phyloP scores from a whole-genome alignment of 2,888 invertebrate species.

The Hirtodrosophila alboralis region DNA sequence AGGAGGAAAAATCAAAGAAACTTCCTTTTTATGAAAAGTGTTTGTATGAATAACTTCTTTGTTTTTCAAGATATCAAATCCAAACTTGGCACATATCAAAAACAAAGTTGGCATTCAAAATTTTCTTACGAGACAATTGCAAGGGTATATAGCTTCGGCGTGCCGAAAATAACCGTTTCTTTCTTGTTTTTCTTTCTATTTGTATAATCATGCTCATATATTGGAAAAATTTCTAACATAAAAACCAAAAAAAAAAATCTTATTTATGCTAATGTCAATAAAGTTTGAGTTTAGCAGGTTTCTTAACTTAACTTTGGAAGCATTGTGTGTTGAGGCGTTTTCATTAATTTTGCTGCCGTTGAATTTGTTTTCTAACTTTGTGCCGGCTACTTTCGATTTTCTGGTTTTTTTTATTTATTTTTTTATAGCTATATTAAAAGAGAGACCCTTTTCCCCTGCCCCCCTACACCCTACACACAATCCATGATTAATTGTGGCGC shows the following conservation, averaged over 20 bases:
- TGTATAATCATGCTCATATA: constrained; percentile 48
- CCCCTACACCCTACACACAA: constrained; percentile 1
- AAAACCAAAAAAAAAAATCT: constrained; percentile 35
- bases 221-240: constrained; percentile 23
- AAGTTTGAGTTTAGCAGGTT: constrained; percentile 4
- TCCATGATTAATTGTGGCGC: constrained; percentile 44
- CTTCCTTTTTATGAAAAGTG: too few relatives aligned
- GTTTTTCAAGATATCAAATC: too few relatives aligned
- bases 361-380: constrained; percentile 37
- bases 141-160: too few relatives aligned
- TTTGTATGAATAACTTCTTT: too few relatives aligned
- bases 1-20: too few relatives aligned
- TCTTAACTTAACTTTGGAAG: constrained; percentile 3
- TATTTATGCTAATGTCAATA: constrained; percentile 58
- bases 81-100: too few relatives aligned
- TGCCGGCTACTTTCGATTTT: constrained; percentile 53
- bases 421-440: constrained; percentile 48
- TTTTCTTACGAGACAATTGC: too few relatives aligned
- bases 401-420: constrained; percentile 34
- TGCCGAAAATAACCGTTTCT: too few relatives aligned
- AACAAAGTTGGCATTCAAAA: too few relatives aligned
- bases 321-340: constrained; percentile 35
- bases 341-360: constrained; percentile 48
- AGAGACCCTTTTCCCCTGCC: not conserved
- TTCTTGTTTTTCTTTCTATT: constrained; percentile 25